phyloP scores from a whole-genome alignment of 2,888 invertebrate species.

The Hirudinaria manillensis region DNA sequence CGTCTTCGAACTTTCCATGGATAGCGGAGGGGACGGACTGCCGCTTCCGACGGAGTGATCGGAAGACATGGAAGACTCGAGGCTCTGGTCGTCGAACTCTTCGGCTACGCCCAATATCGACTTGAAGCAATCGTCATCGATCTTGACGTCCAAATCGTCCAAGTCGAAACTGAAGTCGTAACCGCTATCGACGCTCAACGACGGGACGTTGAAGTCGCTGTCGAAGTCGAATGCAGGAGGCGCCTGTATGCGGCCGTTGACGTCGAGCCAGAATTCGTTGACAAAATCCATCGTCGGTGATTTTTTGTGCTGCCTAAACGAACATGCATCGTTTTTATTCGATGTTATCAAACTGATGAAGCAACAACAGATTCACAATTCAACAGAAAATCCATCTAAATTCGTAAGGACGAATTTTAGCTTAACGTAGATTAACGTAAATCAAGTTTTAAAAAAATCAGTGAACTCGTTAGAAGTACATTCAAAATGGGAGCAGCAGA shows the following conservation, averaged over 20 bases:
- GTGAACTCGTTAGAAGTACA: too few relatives aligned
- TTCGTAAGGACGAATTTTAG: too few relatives aligned
- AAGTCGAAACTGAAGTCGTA: not conserved
- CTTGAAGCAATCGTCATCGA: not conserved
- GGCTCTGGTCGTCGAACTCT: not conserved
- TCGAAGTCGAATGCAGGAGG: not conserved
- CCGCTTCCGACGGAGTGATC: not conserved
- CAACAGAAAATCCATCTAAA: too few relatives aligned
- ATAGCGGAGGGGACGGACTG: not conserved
- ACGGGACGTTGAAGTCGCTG: not conserved
- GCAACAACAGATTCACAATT: too few relatives aligned
- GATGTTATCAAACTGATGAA: too few relatives aligned
- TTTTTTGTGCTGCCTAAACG: too few relatives aligned
- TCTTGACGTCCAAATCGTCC: not conserved
- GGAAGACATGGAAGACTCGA: conserved; percentile 11
- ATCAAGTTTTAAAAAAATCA: too few relatives aligned
- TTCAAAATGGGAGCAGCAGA: too few relatives aligned
- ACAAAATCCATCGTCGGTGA: not conserved
- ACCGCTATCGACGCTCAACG: not conserved
- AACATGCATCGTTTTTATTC: too few relatives aligned
- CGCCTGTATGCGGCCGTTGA: not conserved
- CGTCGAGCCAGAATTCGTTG: conserved; percentile 11
- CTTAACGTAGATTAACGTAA: too few relatives aligned
- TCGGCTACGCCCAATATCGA: not conserved
- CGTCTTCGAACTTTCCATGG: conserved; percentile 18